phyloP scores from a whole-genome alignment of 35 echinoderm and acorn worm genomes.

The Acanthaster planci region DNA sequence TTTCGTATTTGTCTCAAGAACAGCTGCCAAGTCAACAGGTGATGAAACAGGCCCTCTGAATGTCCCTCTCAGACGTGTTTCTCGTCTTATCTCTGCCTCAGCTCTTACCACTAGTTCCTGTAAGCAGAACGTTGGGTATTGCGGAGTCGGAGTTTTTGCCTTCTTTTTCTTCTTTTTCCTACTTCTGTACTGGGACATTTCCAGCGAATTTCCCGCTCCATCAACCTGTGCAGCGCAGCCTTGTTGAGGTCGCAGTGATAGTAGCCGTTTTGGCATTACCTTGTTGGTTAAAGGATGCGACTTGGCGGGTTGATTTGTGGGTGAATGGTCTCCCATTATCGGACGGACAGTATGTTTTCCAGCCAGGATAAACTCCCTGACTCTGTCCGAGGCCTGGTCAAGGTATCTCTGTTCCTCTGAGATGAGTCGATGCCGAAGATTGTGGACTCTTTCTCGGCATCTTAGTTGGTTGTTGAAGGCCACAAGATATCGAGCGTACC shows the following conservation, averaged over 20 bases:
- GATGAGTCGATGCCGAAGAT: conserved; percentile 13
- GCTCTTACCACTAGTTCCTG: conserved; percentile 8
- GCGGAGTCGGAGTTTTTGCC: background rate
- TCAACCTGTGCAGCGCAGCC: background rate
- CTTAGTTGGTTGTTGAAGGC: conserved; percentile 18
- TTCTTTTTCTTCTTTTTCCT: background rate
- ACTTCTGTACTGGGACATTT: background rate
- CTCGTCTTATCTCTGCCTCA: background rate
- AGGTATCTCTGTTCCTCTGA: conserved; percentile 9
- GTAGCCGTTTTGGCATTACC: background rate
- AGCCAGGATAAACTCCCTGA: background rate
- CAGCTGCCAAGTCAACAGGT: background rate
- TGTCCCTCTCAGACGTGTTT: background rate
- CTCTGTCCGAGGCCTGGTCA: background rate
- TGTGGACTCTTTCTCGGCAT: conserved; percentile 4
- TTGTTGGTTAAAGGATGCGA: background rate
- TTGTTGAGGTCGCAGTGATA: background rate
- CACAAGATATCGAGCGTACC: conserved; percentile 4
- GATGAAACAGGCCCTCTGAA: background rate
- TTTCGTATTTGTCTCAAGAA: background rate
- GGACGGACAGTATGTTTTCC: background rate
- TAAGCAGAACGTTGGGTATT: conserved; percentile 9
- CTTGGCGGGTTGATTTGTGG: background rate
- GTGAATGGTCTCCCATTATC: background rate
- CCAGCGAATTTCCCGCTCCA: background rate